Percentiles rank a stretch among this genome's conserved stretches.
Evolutionary conservation across 2,888 invertebrate genomes (phyloP).

Genomic region (Agrochola lota): DNA sequence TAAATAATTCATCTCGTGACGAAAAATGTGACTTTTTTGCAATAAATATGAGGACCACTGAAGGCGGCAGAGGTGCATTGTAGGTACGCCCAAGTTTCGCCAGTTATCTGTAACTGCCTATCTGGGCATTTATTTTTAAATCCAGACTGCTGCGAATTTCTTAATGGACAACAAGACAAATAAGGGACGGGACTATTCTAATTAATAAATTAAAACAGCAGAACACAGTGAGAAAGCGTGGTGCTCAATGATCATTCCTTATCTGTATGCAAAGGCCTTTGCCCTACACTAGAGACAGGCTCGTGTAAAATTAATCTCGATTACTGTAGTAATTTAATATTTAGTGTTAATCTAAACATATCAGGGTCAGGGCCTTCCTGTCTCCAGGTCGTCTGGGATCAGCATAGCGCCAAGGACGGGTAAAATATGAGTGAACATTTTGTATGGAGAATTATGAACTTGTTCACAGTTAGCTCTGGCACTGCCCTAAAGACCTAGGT

Average conservation of each 20-base stretch:
- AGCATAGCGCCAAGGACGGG: not conserved
- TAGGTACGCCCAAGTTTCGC: not conserved
- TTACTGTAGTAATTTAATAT: not conserved
- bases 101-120: not conserved
- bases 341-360: not conserved
- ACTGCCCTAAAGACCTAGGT: too few species aligned
- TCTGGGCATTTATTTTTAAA: too few species aligned
- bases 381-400: not conserved
- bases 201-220: not conserved
- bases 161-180: too few species aligned
- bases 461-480: too few species aligned
- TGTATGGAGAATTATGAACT: too few species aligned
- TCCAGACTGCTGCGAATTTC: not conserved
- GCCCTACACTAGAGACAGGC: not conserved
- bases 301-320: slow-evolving; percentile 9
- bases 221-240: not conserved
- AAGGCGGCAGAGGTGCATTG: not conserved
- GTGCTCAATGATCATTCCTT: slow-evolving; percentile 20
- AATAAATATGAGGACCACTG: not conserved
- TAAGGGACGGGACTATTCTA: too few species aligned
- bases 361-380: not conserved
- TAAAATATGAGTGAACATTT: not conserved
- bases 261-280: slow-evolving; percentile 20
- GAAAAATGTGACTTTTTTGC: not conserved
- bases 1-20: not conserved